phyloP scores from a whole-genome alignment of 2,888 invertebrate genomes.

The Caprella mutica region DNA sequence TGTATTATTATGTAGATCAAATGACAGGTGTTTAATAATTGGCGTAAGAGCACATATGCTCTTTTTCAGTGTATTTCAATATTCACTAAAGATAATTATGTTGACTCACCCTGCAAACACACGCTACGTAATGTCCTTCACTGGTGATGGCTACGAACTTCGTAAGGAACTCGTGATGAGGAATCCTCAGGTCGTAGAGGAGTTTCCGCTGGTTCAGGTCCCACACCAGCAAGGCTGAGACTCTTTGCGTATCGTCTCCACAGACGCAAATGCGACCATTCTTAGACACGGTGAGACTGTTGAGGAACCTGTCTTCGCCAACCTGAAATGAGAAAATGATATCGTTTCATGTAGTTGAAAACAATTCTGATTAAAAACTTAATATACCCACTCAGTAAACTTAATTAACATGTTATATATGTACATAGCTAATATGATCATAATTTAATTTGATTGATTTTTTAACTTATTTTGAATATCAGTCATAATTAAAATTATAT shows the following conservation, averaged over 20 bases:
- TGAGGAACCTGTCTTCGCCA: slow-evolving; percentile 78
- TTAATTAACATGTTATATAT: too few species aligned
- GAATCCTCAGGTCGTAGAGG: slow-evolving; percentile 73
- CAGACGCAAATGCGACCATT: slow-evolving; percentile 79
- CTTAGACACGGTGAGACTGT: slow-evolving; percentile 72
- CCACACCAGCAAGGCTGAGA: slow-evolving; percentile 81
- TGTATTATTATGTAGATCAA: too few species aligned
- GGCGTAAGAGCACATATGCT: too few species aligned
- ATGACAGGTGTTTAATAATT: too few species aligned
- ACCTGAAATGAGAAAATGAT: slow-evolving; percentile 41
- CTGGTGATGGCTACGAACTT: slow-evolving; percentile 70
- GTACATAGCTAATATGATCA: too few species aligned
- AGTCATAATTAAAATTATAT: too few species aligned
- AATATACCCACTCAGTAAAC: too few species aligned
- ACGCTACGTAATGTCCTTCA: slow-evolving; percentile 56
- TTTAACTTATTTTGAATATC: too few species aligned
- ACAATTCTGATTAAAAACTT: too few species aligned
- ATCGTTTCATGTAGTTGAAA: slow-evolving; percentile 6
- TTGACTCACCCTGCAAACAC: slow-evolving; percentile 44
- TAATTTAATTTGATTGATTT: too few species aligned
- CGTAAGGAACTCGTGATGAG: slow-evolving; percentile 78
- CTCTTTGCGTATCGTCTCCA: slow-evolving; percentile 84
- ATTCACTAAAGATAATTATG: background rate
- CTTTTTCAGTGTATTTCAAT: too few species aligned
- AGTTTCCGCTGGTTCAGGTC: slow-evolving; percentile 70